phyloP scores from a whole-genome alignment of 2,797 vertebrate genomes.

The Etheostoma nigrum region DNA sequence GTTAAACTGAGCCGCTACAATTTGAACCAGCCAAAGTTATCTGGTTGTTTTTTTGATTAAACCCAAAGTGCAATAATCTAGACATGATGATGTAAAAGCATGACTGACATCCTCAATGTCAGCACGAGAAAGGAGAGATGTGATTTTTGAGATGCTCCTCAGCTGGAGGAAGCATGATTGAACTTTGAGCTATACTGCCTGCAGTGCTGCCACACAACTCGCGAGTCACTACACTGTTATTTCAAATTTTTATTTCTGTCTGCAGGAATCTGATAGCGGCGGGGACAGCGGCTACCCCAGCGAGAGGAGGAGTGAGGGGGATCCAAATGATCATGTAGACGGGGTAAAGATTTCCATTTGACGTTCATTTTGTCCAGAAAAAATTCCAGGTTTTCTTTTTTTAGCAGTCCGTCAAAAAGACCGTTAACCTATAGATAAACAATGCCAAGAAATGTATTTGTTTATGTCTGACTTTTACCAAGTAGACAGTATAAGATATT shows the following conservation, averaged over 20 bases:
- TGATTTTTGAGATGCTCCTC: neutral
- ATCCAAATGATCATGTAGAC: conserved; percentile 88
- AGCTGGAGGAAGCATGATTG: neutral
- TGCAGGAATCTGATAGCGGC: conserved; percentile 91
- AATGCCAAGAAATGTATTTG: neutral
- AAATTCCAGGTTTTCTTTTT: too few relatives aligned
- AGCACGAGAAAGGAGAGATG: neutral
- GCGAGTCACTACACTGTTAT: neutral
- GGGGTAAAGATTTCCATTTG: conserved; percentile 78
- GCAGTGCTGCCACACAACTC: too few relatives aligned
- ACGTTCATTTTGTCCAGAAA: neutral
- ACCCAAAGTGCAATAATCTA: neutral
- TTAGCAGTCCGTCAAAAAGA: neutral
- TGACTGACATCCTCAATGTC: neutral
- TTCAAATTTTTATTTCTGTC: neutral
- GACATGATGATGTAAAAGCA: neutral
- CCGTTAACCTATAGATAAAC: neutral
- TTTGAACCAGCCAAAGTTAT: too few relatives aligned
- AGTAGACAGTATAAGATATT: neutral
- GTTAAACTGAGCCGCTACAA: neutral
- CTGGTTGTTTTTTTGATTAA: neutral
- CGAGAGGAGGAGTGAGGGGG: conserved; percentile 93
- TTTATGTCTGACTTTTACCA: neutral
- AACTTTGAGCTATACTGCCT: neutral
- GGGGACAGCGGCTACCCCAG: conserved; percentile 97